Evolutionary conservation across 2,113 vertebrate species (phyloP), one percentile per base, ranked within the genome.

Genomic region (Mugil cephalus): DNA sequence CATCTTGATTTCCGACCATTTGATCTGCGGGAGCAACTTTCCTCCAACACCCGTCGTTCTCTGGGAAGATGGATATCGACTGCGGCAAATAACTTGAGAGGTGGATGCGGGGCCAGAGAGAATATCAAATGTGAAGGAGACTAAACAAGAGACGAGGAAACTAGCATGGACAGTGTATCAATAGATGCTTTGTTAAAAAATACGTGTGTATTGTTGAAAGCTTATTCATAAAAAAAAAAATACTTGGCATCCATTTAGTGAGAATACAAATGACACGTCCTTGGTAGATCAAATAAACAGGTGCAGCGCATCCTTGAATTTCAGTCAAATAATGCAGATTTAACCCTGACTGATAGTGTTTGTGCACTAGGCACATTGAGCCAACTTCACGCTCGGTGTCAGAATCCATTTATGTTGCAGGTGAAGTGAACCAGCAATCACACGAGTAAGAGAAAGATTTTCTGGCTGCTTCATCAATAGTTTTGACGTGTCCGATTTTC

Each of bases 1-100:
- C 84, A 85, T 90, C 87, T 83, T 87, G 78, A 87, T 87, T 91
- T 87, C 82, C 83, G 60, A 87, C 70, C 51, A 86, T 93, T 91
- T 92, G 89, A 93, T 93, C 87, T 89, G 81, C 60, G 18, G 63
- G 70, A 70, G 78, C 75, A 89, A 83, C 74, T 79, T 80, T 84
- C 87, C 83, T 72, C 82, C 67, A 58, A 68, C 90, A 76, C 72
- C 67, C 52, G 34, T 65, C 64, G 59, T 67, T 75, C 54, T 55
- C 79, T 76, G 69, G 35, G 70, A 80, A 79, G 88, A 89, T 68
- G 71, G 87, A 83, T 89, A 88, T 91, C 72, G 87, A 91, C 92
- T 86, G 84, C 80, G 72, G 86, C 73, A 86, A 89, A 91, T 82
- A 89, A 89, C 79, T 74, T 60, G 77, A 85, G 79, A 86, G 84